Base-by-base conservation (phyloP, 2,113 vertebrate species). In the Oryzias woworae region DNA sequence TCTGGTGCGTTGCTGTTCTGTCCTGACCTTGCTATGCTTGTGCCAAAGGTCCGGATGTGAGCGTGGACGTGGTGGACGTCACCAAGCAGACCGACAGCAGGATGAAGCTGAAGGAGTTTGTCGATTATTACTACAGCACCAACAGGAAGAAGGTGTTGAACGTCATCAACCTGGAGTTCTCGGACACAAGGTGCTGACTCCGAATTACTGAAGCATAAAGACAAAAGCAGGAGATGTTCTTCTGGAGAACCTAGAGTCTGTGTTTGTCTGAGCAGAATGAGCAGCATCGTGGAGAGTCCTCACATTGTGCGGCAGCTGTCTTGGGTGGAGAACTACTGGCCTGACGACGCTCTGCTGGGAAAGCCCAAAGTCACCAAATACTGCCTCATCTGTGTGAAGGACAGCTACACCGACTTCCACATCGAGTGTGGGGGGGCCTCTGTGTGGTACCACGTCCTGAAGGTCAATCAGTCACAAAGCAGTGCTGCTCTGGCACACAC, bases 81-180 rank as follows among this genome's bases (percentile, higher is more conserved):
- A 95, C 96, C 73, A 99, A 97, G 82, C 97, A 98, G 91, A 96
- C 94, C 1, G 93, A 97, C 73, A 94, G 95, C 91, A 94, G 95
- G 86, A 98, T 99, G 96, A 99, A 98, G 72, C 91, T 99, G 15
- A 99, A 98, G 85, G 97, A 99, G 73, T 99, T 99, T 88, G 97
- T 99, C 20, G 96, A 99, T 87, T 99, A 94, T 66, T 99, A 98
- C 85, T 99, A 99, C 73, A 98, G 96, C 87, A 98, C 97, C 59
- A 99, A 95, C 92, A 92, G 97, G 71, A 98, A 97, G 88, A 94
- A 96, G 53, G 96, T 99, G 22, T 93, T 99, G 73, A 98, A 98
- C 0, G 92, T 96, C 73, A 97, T 93, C 81, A 99, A 95, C 87
- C 84, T 99, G 20, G 97, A 99, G 82, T 98, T 99, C 87, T 98